Evolutionary conservation across 2,113 vertebrate genomes (phyloP).

Genomic region (Athene cunicularia): DNA sequence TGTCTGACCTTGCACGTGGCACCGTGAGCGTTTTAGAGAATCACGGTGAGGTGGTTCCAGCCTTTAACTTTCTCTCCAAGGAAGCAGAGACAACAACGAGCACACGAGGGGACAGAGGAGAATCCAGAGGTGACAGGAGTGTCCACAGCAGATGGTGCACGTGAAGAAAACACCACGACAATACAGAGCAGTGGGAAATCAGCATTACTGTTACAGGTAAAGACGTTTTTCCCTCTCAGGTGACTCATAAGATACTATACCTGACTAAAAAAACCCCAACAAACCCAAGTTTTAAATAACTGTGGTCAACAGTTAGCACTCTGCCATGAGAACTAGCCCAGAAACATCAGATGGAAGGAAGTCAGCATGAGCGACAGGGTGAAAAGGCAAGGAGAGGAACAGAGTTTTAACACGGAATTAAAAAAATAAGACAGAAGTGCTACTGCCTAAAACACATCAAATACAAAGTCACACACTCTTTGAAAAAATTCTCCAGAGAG

Average conservation of each 20-base stretch:
- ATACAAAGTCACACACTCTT: not conserved
- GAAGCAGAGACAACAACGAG: not conserved
- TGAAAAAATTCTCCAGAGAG: not conserved
- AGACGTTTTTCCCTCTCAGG: not conserved
- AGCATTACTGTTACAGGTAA: not conserved
- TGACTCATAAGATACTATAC: not conserved
- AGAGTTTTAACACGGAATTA: not conserved
- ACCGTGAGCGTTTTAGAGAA: not conserved
- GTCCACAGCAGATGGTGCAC: accelerated
- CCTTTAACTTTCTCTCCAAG: not conserved
- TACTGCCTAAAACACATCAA: not conserved
- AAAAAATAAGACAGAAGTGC: not conserved
- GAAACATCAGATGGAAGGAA: not conserved
- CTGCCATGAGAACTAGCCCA: not conserved
- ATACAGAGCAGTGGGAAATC: not conserved
- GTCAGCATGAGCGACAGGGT: not conserved
- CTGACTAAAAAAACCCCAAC: not conserved
- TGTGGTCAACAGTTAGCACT: not conserved
- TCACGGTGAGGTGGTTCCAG: not conserved
- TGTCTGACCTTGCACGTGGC: not conserved
- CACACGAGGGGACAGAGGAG: not conserved
- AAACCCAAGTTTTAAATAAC: not conserved
- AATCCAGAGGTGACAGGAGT: too few relatives aligned
- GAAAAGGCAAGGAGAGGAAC: not conserved
- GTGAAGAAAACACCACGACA: too few relatives aligned